Conservation (phyloP, 2,888 invertebrate species). For the Nemapogon koenigi region DNA sequence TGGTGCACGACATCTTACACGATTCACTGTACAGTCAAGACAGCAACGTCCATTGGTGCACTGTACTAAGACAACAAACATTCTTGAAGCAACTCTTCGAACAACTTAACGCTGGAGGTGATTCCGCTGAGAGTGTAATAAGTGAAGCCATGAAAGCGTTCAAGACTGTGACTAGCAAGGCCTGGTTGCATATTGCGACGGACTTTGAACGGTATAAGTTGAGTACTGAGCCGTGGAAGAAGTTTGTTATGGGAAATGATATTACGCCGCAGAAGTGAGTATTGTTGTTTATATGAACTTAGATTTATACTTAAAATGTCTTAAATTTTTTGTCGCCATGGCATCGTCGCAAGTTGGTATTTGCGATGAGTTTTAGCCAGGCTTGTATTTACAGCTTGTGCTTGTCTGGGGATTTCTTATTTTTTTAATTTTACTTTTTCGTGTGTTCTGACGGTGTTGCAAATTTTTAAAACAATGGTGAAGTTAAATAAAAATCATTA, state of each 20-base stretch:
- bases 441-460: too few species aligned
- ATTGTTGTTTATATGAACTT: too few species aligned
- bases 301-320: too few species aligned
- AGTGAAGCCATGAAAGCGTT: constrained; percentile 65
- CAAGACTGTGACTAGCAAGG: constrained; percentile 60
- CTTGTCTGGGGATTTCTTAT: too few species aligned
- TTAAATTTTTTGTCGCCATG: too few species aligned
- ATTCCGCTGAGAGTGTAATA: constrained; percentile 48
- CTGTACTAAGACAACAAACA: constrained; percentile 77
- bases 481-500: too few species aligned
- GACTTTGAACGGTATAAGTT: constrained; percentile 69
- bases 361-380: too few species aligned
- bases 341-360: too few species aligned
- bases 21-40: constrained; percentile 56
- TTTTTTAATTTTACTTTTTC: too few species aligned
- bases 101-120: constrained; percentile 57
- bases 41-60: constrained; percentile 74
- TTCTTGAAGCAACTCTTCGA: constrained; percentile 75
- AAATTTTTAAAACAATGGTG: too few species aligned
- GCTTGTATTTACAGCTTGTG: too few species aligned
- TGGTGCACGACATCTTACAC: constrained; percentile 58
- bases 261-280: too few species aligned
- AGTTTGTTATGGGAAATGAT: constrained; percentile 32
- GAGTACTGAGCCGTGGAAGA: constrained; percentile 61
- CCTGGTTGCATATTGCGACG: constrained; percentile 75